phyloP scores from a whole-genome alignment of 2,888 invertebrate species.

The Trissoscelio sp. region DNA sequence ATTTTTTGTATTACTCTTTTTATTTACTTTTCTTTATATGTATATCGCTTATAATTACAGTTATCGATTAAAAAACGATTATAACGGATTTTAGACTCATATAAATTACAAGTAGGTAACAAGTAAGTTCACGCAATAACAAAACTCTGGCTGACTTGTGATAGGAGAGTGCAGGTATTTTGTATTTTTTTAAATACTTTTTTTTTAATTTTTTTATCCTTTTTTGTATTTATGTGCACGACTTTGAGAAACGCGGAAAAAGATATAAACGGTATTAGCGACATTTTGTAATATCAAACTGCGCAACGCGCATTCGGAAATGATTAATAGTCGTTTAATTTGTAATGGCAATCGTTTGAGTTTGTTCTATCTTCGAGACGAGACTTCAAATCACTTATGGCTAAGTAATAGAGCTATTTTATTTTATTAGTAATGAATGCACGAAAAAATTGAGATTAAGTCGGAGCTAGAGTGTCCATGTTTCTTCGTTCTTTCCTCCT shows the following conservation, averaged over 20 bases:
- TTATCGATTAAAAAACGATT: constrained; percentile 66
- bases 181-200: constrained; percentile 20
- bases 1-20: constrained; percentile 10
- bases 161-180: constrained; percentile 67
- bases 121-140: constrained; percentile 70
- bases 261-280: constrained; percentile 64
- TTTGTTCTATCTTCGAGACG: constrained; percentile 72
- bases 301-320: constrained; percentile 44
- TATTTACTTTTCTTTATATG: constrained; percentile 41
- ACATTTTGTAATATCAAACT: constrained; percentile 66
- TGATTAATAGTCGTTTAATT: constrained; percentile 58
- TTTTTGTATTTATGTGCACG: constrained; percentile 51
- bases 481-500: neutral
- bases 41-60: constrained; percentile 64
- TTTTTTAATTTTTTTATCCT: constrained; percentile 1
- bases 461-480: constrained; percentile 70
- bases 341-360: constrained; percentile 65
- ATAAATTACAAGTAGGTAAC: constrained; percentile 73
- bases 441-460: constrained; percentile 75
- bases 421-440: constrained; percentile 77
- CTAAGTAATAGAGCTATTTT: constrained; percentile 75
- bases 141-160: constrained; percentile 67
- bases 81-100: constrained; percentile 69
- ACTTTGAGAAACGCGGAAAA: constrained; percentile 64
- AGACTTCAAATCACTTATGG: constrained; percentile 76